A percentile compares a stretch with the other conserved stretches of the same genome.
phyloP scores from a whole-genome alignment of 1,140 invertebrate species.

The Drosophila hydei region DNA sequence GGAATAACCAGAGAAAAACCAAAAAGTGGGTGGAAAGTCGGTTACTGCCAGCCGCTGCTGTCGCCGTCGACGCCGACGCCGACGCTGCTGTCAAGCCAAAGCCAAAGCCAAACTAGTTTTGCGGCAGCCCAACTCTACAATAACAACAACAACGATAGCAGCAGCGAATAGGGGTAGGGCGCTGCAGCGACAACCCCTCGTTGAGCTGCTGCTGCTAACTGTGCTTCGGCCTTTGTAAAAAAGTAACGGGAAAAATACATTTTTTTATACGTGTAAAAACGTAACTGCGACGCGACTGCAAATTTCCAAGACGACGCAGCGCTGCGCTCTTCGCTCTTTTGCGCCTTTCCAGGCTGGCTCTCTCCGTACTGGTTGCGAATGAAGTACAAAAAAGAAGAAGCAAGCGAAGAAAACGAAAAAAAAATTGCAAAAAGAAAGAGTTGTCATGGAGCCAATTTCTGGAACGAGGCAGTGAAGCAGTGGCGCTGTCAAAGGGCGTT shows the following conservation, averaged over 20 bases:
- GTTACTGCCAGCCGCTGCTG: constrained; percentile 30
- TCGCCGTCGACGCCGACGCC: not conserved
- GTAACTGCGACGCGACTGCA: constrained; percentile 29
- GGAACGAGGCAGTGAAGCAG: constrained; percentile 7
- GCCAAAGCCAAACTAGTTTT: constrained; percentile 80
- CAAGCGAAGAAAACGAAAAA: constrained; percentile 14
- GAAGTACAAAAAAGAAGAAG: constrained; percentile 1
- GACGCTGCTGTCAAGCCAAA: constrained; percentile 41
- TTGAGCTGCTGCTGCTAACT: not conserved
- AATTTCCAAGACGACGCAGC: constrained; percentile 42
- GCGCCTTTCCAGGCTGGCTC: constrained; percentile 38
- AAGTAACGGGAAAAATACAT: constrained; percentile 1
- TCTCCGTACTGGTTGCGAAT: constrained; percentile 29
- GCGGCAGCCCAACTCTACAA: constrained; percentile 56
- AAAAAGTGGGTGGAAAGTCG: constrained; percentile 80
- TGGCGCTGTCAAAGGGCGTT: not conserved
- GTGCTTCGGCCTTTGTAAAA: constrained; percentile 1
- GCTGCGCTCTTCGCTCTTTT: constrained; percentile 33
- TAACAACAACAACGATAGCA: constrained; percentile 32
- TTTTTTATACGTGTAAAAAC: constrained; percentile 5
- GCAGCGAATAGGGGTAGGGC: constrained; percentile 3
- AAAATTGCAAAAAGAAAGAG: constrained; percentile 51
- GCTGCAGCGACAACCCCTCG: constrained; percentile 24
- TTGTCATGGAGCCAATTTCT: constrained; percentile 61
- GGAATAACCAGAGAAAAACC: constrained; percentile 66